Base-by-base conservation (phyloP, 2,888 invertebrate species). In the Brachylomia viminalis region DNA sequence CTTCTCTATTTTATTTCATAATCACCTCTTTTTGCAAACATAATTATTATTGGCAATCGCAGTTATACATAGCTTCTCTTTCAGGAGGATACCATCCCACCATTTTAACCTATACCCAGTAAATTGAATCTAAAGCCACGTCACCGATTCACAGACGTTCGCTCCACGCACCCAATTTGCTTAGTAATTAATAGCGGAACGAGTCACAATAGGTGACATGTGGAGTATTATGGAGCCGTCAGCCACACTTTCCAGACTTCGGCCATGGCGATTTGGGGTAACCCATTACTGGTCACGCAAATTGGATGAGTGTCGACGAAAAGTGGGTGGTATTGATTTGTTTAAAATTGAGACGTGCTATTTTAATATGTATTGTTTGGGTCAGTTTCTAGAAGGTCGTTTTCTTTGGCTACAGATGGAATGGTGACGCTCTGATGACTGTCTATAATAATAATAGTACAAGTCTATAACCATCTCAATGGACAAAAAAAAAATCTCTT, bases 161-260 rank as follows among this genome's bases (percentile, higher is more conserved):
- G 27, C 17, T n/a, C 4, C 6, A 10, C 27, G 5, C 23, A 67
- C 5, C 33, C 67, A 64, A 80, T 80, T 71, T 64, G 33, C 58
- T 33, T 58, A 23, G 38, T 67, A 75, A 75, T 80, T 74, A 62
- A 62, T 67, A 52, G 49, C 33, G 5, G 54, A 52, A 59, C 59
- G 20, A 61, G 49, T 61, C 42, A 47, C 49, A 38, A 20, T 33
- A n/a, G 45, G 52, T 62, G 52, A 45, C n/a, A 45, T 38, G 30
- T 30, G 56, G 7, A n/a, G 33, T 52, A 33, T 20, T 33, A 4
- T 47, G 23, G 42, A 47, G 23, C 66, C 23, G 11, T 52, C 65
- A 20, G 30, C 0, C 15, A 54, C 30, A 56, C n/a, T 58, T 67
- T 42, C 27, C 27, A 52, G 49, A 38, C 62, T 72, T 56, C 49